phyloP scores from a whole-genome alignment of 2,797 vertebrate species.

The Erpetoichthys calabaricus region DNA sequence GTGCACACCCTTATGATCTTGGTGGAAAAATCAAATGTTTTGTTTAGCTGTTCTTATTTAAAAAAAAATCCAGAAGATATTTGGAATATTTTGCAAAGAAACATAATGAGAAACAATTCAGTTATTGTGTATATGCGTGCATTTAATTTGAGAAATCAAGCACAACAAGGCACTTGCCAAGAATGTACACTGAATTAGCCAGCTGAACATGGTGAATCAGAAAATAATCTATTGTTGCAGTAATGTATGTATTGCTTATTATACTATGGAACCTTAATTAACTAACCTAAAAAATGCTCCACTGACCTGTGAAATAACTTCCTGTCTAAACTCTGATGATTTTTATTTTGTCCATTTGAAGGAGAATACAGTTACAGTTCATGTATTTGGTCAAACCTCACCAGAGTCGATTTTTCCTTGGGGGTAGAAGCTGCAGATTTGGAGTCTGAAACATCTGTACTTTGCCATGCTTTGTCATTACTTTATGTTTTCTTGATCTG shows the following conservation, averaged over 20 bases:
- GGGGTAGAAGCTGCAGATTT: constrained; percentile 28
- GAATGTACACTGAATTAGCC: too few species aligned
- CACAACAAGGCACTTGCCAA: too few species aligned
- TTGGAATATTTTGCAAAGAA: not conserved
- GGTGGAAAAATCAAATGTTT: too few species aligned
- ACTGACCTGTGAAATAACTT: constrained; percentile 63
- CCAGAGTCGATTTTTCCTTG: too few species aligned
- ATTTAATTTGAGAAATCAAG: too few species aligned
- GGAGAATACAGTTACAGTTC: constrained; percentile 29
- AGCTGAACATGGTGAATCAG: too few species aligned
- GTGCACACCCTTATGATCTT: too few species aligned
- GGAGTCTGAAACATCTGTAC: constrained; percentile 43
- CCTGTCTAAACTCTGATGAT: constrained; percentile 6
- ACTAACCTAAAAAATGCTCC: constrained; percentile 60
- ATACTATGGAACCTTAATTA: constrained; percentile 41
- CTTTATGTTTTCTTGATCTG: constrained; percentile 48
- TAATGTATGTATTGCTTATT: constrained; percentile 13
- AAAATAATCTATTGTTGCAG: too few species aligned
- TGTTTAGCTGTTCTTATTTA: too few species aligned
- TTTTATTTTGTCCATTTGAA: constrained; percentile 60
- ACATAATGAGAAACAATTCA: too few species aligned
- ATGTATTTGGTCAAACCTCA: constrained; percentile 26
- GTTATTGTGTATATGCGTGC: too few species aligned
- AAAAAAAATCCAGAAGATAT: not conserved
- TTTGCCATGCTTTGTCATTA: constrained; percentile 40